A percentile compares a stretch with the other conserved stretches of the same genome.
Conservation (phyloP, 2,797 vertebrate genomes). For the Mormyrus proboscirostris region DNA sequence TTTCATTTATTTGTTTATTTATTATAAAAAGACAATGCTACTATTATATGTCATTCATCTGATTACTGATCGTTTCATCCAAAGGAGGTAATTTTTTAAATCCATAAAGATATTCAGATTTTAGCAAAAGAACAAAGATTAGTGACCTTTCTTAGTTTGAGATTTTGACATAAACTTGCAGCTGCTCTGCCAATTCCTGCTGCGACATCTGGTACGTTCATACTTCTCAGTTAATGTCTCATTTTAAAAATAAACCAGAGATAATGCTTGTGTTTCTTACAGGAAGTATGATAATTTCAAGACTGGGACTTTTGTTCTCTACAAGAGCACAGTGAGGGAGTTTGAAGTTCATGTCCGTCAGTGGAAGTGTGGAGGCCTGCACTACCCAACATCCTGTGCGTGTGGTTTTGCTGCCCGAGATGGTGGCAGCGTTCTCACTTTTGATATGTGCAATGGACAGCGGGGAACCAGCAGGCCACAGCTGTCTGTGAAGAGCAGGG, state of each 20-base stretch:
- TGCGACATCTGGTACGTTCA: neutral
- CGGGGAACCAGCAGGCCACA: slow-evolving; percentile 65
- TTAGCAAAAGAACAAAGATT: neutral
- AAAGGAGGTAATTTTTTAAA: neutral
- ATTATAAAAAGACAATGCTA: neutral
- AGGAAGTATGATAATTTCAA: slow-evolving; percentile 77
- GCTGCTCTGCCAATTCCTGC: neutral
- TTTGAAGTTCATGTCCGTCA: slow-evolving; percentile 79
- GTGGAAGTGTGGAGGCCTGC: slow-evolving; percentile 75
- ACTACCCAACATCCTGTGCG: slow-evolving; percentile 66
- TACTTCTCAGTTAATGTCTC: neutral
- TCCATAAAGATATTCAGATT: neutral
- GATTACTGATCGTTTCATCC: neutral
- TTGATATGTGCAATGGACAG: slow-evolving; percentile 78
- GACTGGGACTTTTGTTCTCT: slow-evolving; percentile 77
- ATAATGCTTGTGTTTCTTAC: slow-evolving; percentile 3
- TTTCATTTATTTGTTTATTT: neutral
- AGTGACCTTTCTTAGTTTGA: neutral
- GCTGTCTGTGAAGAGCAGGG: slow-evolving; percentile 67
- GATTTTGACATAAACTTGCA: neutral
- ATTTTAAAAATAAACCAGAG: neutral
- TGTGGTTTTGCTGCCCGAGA: slow-evolving; percentile 75
- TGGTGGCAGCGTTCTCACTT: slow-evolving; percentile 60
- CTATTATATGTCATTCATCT: neutral
- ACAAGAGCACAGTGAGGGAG: slow-evolving; percentile 61